Base-by-base conservation (phyloP, 2,113 vertebrate species). In the Lichenostomus cassidix region DNA sequence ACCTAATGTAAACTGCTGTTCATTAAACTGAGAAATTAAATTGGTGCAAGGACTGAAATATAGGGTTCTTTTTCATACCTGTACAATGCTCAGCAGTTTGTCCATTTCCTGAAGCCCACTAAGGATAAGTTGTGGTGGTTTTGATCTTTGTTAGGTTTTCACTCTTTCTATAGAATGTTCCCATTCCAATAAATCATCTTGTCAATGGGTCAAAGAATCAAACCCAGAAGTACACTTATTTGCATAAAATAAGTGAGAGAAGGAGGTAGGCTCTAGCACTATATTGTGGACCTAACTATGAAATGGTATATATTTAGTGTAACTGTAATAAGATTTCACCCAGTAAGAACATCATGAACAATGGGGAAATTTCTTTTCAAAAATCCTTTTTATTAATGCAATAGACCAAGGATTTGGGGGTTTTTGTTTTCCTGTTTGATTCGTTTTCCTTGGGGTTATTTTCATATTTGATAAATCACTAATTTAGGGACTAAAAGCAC, bases 381-480 rank as follows among this genome's bases (percentile, higher is more conserved):
- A 50, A 10, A 10, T 17, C 13, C 7, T 44, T 42, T 59, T 31
- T 59, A 59, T 42, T 25, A 31, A 42, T 31, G 21, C 2, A 47
- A 5, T n/a, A 65, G 15, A n/a, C 5, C 22, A 68, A 7, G 2
- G 5, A 31, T 68, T 35, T 50, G 8, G 1, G 29, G 3, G 3
- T 1, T 4, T 13, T 46, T 71, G 7, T 56, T 76, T 58, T 33
- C 31, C 21, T 44, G 21, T 52, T 50, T 68, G 37, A 44, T 59
- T 59, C 4, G 25, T 31, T 14, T 49, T 58, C 15, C 59, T 59
- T 37, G 33, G 7, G 4, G 18, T 68, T 86, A 15, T 44, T 68
- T 68, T 77, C 22, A 15, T 44, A 19, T 52, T 35, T 37, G 17
- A 3, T 7, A 37, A 27, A 27, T 52, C 9, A 77, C 77, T 60